Percentiles rank a stretch among this genome's conserved stretches.
These are phyloP conservation scores for Ovis canadensis DNA, from an alignment of 2,113 vertebrate genomes.

Conservation along the genomic window DNA sequence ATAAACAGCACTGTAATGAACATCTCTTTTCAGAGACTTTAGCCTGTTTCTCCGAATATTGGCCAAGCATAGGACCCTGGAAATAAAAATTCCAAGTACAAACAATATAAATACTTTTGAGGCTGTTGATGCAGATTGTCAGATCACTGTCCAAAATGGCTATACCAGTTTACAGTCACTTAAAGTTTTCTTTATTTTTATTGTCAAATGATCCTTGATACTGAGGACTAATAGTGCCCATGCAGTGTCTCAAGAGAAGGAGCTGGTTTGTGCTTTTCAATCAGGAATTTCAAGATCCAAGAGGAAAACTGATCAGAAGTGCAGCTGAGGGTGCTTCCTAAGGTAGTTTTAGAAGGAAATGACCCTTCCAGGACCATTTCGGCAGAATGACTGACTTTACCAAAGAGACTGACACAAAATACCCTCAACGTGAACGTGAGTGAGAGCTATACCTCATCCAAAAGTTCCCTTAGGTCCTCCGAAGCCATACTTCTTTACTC, in stretches of 20 bases:
- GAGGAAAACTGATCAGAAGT: background rate
- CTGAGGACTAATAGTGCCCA: background rate
- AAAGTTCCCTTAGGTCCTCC: background rate
- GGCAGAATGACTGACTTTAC: background rate
- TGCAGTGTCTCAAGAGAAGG: background rate
- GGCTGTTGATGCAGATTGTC: background rate
- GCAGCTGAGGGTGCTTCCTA: background rate
- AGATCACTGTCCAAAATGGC: background rate
- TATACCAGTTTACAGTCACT: background rate
- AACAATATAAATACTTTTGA: background rate
- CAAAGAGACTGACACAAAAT: background rate
- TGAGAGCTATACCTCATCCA: background rate
- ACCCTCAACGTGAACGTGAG: background rate
- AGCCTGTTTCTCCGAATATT: background rate
- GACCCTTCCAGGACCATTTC: background rate
- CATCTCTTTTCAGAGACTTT: background rate
- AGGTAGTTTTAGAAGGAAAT: background rate
- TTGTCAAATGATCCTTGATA: background rate
- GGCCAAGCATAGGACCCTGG: background rate
- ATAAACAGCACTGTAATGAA: background rate
- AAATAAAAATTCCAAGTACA: background rate
- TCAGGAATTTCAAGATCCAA: background rate
- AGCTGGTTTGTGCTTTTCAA: background rate
- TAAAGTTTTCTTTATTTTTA: background rate
- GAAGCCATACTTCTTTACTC: background rate